Evolutionary conservation across 2,113 vertebrate species (phyloP).

Genomic region (Oceanites oceanicus): DNA sequence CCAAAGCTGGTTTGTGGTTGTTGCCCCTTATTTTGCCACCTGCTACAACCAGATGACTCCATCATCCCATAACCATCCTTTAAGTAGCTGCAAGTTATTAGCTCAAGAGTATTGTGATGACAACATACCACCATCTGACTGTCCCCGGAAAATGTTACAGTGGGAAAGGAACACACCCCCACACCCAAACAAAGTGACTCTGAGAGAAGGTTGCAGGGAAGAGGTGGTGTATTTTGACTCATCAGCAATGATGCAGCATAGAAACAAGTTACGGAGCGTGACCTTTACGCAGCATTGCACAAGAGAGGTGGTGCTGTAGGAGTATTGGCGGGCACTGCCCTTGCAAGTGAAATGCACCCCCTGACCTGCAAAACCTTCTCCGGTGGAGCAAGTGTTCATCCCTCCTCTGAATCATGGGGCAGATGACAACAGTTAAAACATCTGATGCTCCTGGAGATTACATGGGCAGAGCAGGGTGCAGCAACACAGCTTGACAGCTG

Average conservation of each 20-base stretch:
- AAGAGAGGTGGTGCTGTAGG: slow-evolving; percentile 6
- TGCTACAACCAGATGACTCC: neutral
- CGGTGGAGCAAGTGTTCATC: neutral
- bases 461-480: neutral
- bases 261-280: neutral
- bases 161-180: neutral
- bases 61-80: neutral
- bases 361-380: neutral
- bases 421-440: neutral
- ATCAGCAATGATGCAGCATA: neutral
- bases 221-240: neutral
- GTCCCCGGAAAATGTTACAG: neutral
- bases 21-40: neutral
- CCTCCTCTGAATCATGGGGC: neutral
- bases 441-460: neutral
- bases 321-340: neutral
- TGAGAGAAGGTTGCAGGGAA: neutral
- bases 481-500: neutral
- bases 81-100: neutral
- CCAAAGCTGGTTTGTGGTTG: neutral
- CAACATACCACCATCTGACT: neutral
- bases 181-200: neutral
- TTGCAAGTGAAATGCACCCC: neutral
- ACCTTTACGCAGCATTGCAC: slow-evolving; percentile 6
- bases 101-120: neutral